Evolutionary conservation across 2,797 vertebrate genomes (phyloP), one percentile per base, ranked within the genome.

Genomic region (Galaxias olidus): DNA sequence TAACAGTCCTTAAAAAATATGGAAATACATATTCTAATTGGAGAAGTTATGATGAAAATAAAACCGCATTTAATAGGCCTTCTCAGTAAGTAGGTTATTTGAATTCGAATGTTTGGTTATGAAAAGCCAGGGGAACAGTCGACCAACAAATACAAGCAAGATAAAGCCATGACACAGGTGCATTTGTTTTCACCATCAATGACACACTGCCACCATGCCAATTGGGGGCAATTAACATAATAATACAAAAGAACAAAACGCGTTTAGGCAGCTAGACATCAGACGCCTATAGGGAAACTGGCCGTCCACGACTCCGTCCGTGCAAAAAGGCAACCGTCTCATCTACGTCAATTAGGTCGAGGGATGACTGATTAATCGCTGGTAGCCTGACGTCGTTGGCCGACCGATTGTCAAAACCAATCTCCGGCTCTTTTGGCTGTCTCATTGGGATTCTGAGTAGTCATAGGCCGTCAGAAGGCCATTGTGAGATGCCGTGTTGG

Each of bases 321-420:
- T 67, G 63, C 69, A 74, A 77, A 78, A 81, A 73, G 73, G 40
- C 78, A 79, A 68, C 61, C 14, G 9, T 69, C 76, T 89, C 75
- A 86, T 88, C 85, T 75, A 15, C 61, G 73, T 67, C 78, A 84
- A 86, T 91, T 87, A 89, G 61, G 59, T 70, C 41, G 70, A 4
- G 54, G 50, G 40, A 53, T 52, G 66, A 71, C 66, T 83, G 82
- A 86, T 66, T 73, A 74, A 80, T 66, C n/a, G 10, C 77, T 65
- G 79, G 73, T 57, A 66, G 59, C 67, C 71, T 72, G 71, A 80
- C 78, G 77, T 74, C 74, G 45, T 61, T 66, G 72, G 68, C 75
- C 57, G 18, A 30, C 30, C 58, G 54, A 86, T 88, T 91, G 89
- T 90, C 88, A 89, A 68, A 84, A 82, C 80, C 86, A 81, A 88